Base-by-base conservation (phyloP, 2,797 vertebrate species). In the Pelobates cultripes region DNA sequence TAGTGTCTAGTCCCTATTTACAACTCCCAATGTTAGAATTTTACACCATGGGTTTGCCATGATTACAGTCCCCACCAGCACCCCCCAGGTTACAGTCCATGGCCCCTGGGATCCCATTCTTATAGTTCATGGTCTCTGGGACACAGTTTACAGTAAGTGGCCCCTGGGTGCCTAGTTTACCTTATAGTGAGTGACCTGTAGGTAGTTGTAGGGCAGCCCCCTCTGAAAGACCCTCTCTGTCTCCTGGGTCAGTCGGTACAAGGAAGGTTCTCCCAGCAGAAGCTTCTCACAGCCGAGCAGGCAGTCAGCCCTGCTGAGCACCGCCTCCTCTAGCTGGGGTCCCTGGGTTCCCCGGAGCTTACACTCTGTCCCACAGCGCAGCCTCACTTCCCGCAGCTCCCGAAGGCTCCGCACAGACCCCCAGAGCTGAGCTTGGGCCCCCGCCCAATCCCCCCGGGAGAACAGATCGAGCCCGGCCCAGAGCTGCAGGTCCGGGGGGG, bases 171-270 rank as follows among this genome's bases (percentile, higher is more conserved):
- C 57, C 60, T 2, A 10, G 47, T 84, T 88, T 88, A 99, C 98
- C 96, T 97, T 92, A 88, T 96, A 99, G 87, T 98, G 97, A 4
- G 94, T 96, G 84, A 99, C 91, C 86, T 99, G 97, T 40, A 99
- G 92, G 86, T 96, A 99, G 92, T 99, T 99, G 91, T 99, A 99
- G 55, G 96, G 94, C 88, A 96, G 96, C 75, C 97, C 92, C 73
- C 85, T 91, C 80, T 91, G 82, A 78, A 99, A 99, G 83, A 97
- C 96, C 70, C 93, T 94, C 13, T 92, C 94, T 2, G 97, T 92
- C 82, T 94, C 92, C 0, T 71, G 60, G 61, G 94, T 95, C 82
- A 96, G 93, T 2, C 97, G 95, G 70, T 95, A 93, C 51, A 92
- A 92, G 76, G 93, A 95, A 0, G 91, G 89, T 45, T 92, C 90